Evolutionary conservation across 1,140 invertebrate species (phyloP), one percentile per base, ranked within the genome.

Genomic region (Cephus cinctus): DNA sequence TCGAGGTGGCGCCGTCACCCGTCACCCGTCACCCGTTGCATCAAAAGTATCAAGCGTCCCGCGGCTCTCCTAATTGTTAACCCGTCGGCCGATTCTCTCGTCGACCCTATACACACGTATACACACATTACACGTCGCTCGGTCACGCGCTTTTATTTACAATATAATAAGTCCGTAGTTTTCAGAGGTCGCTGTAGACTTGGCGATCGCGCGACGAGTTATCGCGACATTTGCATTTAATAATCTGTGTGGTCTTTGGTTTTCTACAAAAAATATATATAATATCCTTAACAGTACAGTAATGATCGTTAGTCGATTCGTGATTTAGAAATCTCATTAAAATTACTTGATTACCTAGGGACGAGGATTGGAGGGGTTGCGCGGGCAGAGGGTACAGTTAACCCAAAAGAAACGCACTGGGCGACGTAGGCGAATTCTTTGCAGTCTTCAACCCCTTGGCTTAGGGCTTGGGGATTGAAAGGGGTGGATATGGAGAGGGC

Each of bases 241-340:
- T 52, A 36, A 59, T 58, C 27, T 43, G 31, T 63, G 46, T 63
- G 64, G 64, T 67, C 64, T 67, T 67, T 67, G 64, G 64, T 67
- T 61, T n/a, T 66, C 60, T 67, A 65, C 63, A 67, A 63, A 67
- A 67, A 65, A 65, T 63, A 65, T 66, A 65, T 67, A 65, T 67
- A 63, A 59, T 65, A 65, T 65, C 51, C 62, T 65, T 65, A 65
- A 65, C 22, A 21, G 27, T 50, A 50, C 48, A 53, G 43, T 63
- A 50, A 50, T 46, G 49, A 60, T 60, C 54, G 30, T 60, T 54
- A 56, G 46, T 45, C 50, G 47, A 36, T 60, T 47, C 36, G 51
- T 52, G 50, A 53, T 57, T 52, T 50, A 50, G 21, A 54, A 60
- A 56, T 60, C 52, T 54, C 50, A 45, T 27, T 55, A 53, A 54